Conservation (phyloP, 2,888 invertebrate species). For the Ctena decussata region DNA sequence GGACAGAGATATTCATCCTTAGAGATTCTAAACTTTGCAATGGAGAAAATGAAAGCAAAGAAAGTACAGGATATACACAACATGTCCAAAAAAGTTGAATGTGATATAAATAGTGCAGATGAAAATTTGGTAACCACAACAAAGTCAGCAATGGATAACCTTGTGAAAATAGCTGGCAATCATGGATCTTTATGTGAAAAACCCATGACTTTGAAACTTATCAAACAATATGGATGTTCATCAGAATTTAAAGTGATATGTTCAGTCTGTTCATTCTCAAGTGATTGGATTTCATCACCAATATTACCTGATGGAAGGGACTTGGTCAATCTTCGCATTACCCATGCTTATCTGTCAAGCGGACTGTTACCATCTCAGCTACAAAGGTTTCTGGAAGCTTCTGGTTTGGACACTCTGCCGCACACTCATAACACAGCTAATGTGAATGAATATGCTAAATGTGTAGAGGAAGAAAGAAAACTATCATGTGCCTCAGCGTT, state of each 20-base stretch:
- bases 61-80: background rate
- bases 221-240: background rate
- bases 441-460: background rate
- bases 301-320: slow-evolving; percentile 6
- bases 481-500: slow-evolving; percentile 5
- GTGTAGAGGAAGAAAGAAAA: background rate
- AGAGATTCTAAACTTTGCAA: background rate
- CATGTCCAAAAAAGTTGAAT: background rate
- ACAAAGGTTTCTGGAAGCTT: background rate
- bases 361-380: slow-evolving; percentile 13
- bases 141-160: background rate
- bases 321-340: slow-evolving; percentile 1
- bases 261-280: background rate
- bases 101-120: background rate
- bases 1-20: background rate
- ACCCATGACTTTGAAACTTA: background rate
- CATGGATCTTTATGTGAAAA: slow-evolving; percentile 6
- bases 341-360: slow-evolving; percentile 7
- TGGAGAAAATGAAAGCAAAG: background rate
- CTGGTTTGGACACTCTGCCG: background rate
- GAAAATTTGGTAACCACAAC: background rate
- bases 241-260: background rate
- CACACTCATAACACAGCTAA: background rate
- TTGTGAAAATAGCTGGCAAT: background rate
- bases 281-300: slow-evolving; percentile 1